Conservation (phyloP, 2,888 invertebrate genomes). For the Epinotia nisella region DNA sequence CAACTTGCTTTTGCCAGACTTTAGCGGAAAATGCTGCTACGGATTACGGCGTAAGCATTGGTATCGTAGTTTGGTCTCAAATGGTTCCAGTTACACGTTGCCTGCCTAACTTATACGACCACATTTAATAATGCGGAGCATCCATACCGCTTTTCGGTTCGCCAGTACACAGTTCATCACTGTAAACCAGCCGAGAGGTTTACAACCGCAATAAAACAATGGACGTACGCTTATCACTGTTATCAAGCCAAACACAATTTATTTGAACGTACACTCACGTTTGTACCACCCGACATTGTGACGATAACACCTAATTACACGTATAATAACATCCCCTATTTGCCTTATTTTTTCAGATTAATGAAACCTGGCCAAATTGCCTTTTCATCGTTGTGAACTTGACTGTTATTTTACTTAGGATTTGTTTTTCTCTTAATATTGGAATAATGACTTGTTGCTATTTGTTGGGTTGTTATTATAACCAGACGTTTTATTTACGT, state of each 20-base stretch:
- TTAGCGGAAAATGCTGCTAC: background rate
- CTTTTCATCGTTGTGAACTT: constrained; percentile 2
- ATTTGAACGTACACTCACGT: constrained; percentile 71
- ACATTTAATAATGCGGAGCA: background rate
- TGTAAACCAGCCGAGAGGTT: constrained; percentile 58
- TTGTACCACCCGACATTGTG: constrained; percentile 75
- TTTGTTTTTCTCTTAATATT: background rate
- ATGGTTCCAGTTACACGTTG: background rate
- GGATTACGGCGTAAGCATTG: background rate
- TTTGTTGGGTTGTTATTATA: constrained; percentile 8
- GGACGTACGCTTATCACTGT: constrained; percentile 75
- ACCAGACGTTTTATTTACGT: constrained; percentile 7
- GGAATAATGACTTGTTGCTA: background rate
- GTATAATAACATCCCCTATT: constrained; percentile 37
- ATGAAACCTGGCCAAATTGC: constrained; percentile 6
- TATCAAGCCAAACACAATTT: constrained; percentile 79
- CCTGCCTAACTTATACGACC: no score
- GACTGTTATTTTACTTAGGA: background rate
- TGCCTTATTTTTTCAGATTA: constrained; percentile 21
- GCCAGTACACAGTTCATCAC: constrained; percentile 55
- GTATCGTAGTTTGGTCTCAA: background rate
- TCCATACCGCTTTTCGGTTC: constrained; percentile 57
- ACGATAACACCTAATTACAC: constrained; percentile 59
- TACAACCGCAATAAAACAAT: constrained; percentile 82
- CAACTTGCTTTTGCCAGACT: no score